Evolutionary conservation across 1,140 invertebrate genomes (phyloP), one percentile per base, ranked within the genome.

Genomic region (Scaptomyza hsui): DNA sequence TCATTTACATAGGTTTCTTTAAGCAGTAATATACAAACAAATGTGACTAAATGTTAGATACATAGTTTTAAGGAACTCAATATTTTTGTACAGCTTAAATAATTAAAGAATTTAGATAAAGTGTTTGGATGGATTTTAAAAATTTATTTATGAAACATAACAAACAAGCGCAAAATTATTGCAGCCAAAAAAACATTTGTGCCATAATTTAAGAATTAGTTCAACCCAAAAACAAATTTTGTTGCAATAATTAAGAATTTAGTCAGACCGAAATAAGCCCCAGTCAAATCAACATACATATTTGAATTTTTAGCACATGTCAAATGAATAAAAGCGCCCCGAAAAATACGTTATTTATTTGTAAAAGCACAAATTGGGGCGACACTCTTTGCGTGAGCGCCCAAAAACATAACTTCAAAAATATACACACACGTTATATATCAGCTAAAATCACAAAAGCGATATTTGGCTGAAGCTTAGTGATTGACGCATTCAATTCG

Each of bases 331-430:
- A 26, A 41, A 56, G 32, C 10, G 2, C 7, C 9, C 3, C 24
- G n/a, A 35, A 56, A 56, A 64, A 19, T 48, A 18, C 37, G 19
- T 15, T 19, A 65, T 65, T 65, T 57, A 57, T 65, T 48, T 65
- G 44, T 45, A 24, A 29, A 41, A 65, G 26, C 32, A 41, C 52
- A 65, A 35, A 26, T 65, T 29, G 26, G 29, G 42, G 4, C 13
- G 49, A 45, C 49, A 53, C 41, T 63, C 41, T 63, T 44, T 52
- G 41, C 26, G n/a, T 45, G 41, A 7, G 2, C 24, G 26, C 24
- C 26, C 4, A 55, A 44, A 35, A 47, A 39, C 52, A 65, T 48
- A 65, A 63, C 16, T 63, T 51, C 44, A 35, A 45, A 4, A 24
- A 55, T 24, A 24, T 24, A 5, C 4, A 24, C 24, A 29, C 9